Evolutionary conservation across 2,113 vertebrate species (phyloP).

Genomic region (Pogonocichla stellata): DNA sequence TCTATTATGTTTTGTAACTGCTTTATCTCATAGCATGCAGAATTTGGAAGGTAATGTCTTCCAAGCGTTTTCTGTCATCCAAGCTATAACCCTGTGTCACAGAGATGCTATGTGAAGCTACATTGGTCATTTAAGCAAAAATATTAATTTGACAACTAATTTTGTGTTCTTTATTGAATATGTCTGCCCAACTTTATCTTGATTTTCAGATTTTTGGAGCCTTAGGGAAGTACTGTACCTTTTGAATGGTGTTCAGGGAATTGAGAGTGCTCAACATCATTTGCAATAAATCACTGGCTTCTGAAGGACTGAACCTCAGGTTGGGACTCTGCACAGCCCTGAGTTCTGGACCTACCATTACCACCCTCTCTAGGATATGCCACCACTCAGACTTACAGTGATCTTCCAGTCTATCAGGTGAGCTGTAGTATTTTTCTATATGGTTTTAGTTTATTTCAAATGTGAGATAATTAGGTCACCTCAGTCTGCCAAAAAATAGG

Average conservation of each 20-base stretch:
- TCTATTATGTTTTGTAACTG: not conserved
- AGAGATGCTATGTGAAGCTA: not conserved
- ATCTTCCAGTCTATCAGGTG: slow-evolving; percentile 5
- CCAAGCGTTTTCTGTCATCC: not conserved
- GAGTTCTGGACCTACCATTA: not conserved
- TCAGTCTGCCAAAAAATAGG: not conserved
- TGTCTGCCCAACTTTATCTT: slow-evolving; percentile 5
- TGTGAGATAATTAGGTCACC: not conserved
- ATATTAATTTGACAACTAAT: not conserved
- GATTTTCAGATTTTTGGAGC: slow-evolving; percentile 45
- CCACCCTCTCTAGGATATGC: not conserved
- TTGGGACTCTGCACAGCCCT: not conserved
- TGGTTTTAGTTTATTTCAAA: not conserved
- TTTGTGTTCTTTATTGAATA: not conserved
- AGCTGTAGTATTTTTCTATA: not conserved
- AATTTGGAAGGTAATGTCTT: not conserved
- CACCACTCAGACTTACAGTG: not conserved
- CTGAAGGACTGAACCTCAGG: not conserved
- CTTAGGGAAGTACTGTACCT: not conserved
- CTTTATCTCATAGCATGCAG: not conserved
- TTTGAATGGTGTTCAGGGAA: not conserved
- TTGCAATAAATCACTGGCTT: not conserved
- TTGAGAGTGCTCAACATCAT: not conserved
- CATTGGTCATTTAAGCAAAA: not conserved
- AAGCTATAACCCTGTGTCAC: not conserved